Base-by-base conservation (phyloP, 2,888 invertebrate genomes). In the Heliothis peltigera region DNA sequence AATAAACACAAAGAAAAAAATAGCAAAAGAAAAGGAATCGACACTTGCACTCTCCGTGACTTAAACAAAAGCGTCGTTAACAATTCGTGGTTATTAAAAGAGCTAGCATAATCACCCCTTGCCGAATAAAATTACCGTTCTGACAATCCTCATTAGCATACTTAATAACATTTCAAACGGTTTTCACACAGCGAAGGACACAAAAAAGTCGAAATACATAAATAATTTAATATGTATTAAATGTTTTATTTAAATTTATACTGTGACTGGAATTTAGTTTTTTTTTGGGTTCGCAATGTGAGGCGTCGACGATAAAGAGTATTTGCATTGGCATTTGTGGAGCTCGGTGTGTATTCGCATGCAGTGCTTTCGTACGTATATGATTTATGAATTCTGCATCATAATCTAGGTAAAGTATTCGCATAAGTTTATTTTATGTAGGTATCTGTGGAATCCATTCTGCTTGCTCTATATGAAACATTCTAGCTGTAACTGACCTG, bases 61-160 rank as follows among this genome's bases (percentile, higher is more conserved):
- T 76, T 67, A 72, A 79, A 79, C 79, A 80, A 74, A 73, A 70
- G 64, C 64, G 51, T 57, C 68, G 58, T 71, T 69, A 74, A 80
- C 70, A 77, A 77, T 77, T 74, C 75, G 75, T 56, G 80, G 75
- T 74, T 80, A 80, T 80, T 77, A 73, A 80, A 80, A 53, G 57
- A 54, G 65, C 70, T 57, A 49, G 35, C 62, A 66, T 78, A 82
- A 81, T 82, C 83, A 81, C 79, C 80, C 75, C 75, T 80, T 79
- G 76, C 78, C 79, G 81, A 85, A 84, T 86, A 81, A 85, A 85
- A 85, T 86, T 85, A 85, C 79, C 82, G 82, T 83, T 85, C 70
- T 77, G 65, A 77, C 80, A 77, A 80, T 78, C 77, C 82, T 83
- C 80, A 85, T 85, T 86, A 83, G 77, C 83, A 79, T 79, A 51